These are phyloP conservation scores for Phasianus colchicus DNA, from an alignment of 2,113 vertebrate species.

Conservation along the genomic window DNA sequence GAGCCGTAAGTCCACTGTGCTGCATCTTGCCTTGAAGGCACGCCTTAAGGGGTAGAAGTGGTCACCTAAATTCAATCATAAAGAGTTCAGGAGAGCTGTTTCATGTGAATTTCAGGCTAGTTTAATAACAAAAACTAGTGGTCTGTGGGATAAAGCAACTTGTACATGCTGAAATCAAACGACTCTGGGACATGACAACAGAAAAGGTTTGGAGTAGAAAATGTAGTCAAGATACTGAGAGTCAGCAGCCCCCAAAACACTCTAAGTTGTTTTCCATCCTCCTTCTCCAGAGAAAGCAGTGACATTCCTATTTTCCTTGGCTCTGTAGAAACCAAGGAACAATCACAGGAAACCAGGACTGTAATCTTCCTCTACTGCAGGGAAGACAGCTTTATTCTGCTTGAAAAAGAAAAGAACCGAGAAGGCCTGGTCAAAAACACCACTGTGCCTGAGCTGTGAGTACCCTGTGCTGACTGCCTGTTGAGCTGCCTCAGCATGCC, in stretches of 20 bases:
- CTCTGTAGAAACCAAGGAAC: neutral
- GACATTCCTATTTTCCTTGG: neutral
- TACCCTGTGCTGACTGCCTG: neutral
- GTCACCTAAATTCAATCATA: neutral
- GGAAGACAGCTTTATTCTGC: neutral
- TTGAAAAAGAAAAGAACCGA: neutral
- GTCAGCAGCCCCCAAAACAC: neutral
- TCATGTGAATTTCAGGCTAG: neutral
- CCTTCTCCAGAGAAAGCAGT: neutral
- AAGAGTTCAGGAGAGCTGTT: neutral
- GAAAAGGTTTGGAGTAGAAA: neutral
- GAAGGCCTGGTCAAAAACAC: neutral
- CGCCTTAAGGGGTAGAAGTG: neutral
- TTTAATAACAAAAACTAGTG: neutral
- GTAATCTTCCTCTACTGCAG: neutral
- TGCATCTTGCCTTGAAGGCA: rapidly evolving
- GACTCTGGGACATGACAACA: neutral
- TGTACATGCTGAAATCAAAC: neutral
- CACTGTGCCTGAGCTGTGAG: neutral
- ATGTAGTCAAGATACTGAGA: neutral
- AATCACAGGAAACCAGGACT: neutral
- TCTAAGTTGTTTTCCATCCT: neutral
- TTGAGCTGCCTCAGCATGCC: neutral
- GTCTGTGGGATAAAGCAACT: neutral
- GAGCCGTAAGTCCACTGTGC: rapidly evolving